A percentile compares a stretch with the other conserved stretches of the same genome.
phyloP scores from a whole-genome alignment of 2,888 invertebrate genomes.

The Catotricha subobsoleta region DNA sequence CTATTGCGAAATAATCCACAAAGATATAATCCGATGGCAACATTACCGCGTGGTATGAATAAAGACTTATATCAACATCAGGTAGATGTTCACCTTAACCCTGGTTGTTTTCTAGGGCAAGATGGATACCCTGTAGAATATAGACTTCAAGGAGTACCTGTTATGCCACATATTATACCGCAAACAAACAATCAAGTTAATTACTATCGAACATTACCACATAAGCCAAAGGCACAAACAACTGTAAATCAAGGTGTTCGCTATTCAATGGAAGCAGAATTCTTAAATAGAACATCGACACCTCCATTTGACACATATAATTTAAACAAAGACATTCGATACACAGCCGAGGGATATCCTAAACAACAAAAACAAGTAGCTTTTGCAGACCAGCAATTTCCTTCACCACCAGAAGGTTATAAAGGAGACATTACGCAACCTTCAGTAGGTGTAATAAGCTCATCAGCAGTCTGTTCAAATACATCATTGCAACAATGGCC shows the following conservation, averaged over 20 bases:
- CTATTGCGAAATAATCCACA: not conserved
- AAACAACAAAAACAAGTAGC: constrained; percentile 32
- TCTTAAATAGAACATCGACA: constrained; percentile 34
- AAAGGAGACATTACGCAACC: constrained; percentile 39
- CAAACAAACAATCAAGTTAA: constrained; percentile 22
- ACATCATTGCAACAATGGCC: constrained; percentile 31
- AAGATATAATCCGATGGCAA: constrained; percentile 21
- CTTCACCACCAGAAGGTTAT: constrained; percentile 52
- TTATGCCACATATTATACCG: constrained; percentile 24
- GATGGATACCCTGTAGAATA: constrained; percentile 68
- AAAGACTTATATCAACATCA: constrained; percentile 42
- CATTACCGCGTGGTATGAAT: constrained; percentile 23
- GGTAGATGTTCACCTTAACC: constrained; percentile 56
- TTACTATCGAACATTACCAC: constrained; percentile 61
- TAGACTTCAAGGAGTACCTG: constrained; percentile 44
- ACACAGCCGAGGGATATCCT: constrained; percentile 67
- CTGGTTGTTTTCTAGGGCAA: constrained; percentile 55
- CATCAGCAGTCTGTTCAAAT: constrained; percentile 15
- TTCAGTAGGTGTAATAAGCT: constrained; percentile 4
- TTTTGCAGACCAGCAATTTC: constrained; percentile 26
- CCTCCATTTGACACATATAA: constrained; percentile 34
- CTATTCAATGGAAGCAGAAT: constrained; percentile 47
- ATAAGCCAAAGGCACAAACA: constrained; percentile 42
- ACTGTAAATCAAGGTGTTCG: constrained; percentile 36
- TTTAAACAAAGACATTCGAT: constrained; percentile 39